phyloP scores from a whole-genome alignment of 2,113 vertebrate species.

The Raja brachyura region DNA sequence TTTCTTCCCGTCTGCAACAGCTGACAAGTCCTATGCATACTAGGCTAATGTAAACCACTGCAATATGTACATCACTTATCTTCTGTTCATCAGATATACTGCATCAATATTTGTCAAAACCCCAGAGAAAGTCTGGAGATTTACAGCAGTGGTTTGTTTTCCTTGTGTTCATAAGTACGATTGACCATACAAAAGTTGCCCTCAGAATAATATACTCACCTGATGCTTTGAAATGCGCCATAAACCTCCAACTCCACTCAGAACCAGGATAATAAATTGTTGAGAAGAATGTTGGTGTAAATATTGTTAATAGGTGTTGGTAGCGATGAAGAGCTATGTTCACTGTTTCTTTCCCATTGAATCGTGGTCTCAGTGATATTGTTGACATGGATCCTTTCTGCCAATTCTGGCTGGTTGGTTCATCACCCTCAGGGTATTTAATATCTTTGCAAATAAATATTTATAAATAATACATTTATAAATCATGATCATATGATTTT shows the following conservation, averaged over 20 bases:
- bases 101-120: no score
- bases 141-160: no score
- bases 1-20: no score
- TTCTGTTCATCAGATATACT: background rate
- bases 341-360: background rate
- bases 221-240: no score
- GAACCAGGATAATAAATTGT: background rate
- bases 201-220: no score
- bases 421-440: background rate
- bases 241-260: no score
- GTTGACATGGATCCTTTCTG: background rate
- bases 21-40: no score
- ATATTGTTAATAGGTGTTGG: background rate
- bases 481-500: background rate
- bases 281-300: background rate
- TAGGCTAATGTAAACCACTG: no score
- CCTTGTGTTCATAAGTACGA: no score
- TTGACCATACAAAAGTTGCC: no score
- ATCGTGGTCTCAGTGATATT: background rate
- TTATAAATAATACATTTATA: background rate
- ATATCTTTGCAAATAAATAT: background rate
- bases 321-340: background rate
- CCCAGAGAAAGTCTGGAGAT: no score
- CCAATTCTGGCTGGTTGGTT: background rate
- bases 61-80: no score